Evolutionary conservation across 2,888 invertebrate species (phyloP), one percentile per base, ranked within the genome.

Genomic region (Mermis nigrescens): DNA sequence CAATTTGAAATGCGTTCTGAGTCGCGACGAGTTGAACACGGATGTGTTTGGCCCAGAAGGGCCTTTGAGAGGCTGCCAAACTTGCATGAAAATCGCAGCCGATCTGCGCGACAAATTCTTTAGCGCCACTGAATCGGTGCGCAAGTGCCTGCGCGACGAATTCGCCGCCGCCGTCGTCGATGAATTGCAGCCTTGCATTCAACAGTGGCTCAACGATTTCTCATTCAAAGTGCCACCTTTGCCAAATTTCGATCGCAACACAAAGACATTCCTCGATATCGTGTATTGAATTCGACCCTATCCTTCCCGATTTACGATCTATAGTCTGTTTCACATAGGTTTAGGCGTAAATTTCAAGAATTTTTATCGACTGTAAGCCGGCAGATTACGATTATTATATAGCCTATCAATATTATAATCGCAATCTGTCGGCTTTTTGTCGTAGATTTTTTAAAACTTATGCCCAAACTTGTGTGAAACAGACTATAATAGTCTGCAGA

Each of bases 191-290:
- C 51, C 51, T 12, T 48, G 51, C 51, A 48, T 48, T 24, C 12
- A 7, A 19, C n/a, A 24, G 7, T n/a, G 24, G 51, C 12, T 48
- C 12, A 7, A 7, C n/a, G 24, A 48, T 24, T 24, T 7, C 15
- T n/a, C 12, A 7, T 48, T 48, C 51, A 48, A 24, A 24, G 65
- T 69, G 45, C 68, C 69, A 54, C 68, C 68, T 15, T 68, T 70
- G 58, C 69, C 70, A 28, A 70, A 70, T 60, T 63, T 70, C 31
- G 70, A 70, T 61, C 69, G 19, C 7, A 38, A 38, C 19, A 38
- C 38, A 7, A 7, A 38, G 19, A 38, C 38, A 38, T 38, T 38
- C 19, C 19, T 38, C 12, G 38, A 38, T 19, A 19, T 38, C 7
- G 38, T 38, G 38, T 38, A 19, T n/a, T n/a, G n/a, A n/a, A 38